Percentiles rank a stretch among this genome's conserved stretches.
Evolutionary conservation across 1,140 invertebrate genomes (phyloP).

Genomic region (Araneus ventricosus): DNA sequence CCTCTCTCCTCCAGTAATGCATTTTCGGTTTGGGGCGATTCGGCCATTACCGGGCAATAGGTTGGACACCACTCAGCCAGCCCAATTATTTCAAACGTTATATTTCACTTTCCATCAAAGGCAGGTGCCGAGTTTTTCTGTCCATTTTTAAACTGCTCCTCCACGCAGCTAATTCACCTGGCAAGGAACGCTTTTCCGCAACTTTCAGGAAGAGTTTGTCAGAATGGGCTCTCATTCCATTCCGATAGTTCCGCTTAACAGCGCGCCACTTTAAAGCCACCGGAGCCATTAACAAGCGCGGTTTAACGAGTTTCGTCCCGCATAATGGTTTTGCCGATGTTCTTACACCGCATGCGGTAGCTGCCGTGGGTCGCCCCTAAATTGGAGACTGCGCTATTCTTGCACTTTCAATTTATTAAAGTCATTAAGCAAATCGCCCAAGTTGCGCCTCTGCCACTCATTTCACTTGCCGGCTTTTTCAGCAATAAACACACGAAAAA

Average conservation of each 20-base stretch:
- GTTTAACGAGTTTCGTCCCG: not conserved
- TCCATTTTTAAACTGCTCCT: not conserved
- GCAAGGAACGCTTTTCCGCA: not conserved
- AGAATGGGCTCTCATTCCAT: no score
- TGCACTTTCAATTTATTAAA: not conserved
- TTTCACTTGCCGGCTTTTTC: not conserved
- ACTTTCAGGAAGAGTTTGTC: not conserved
- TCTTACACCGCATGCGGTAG: not conserved
- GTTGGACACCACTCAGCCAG: not conserved
- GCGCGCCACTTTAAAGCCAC: not conserved
- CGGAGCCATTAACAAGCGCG: not conserved
- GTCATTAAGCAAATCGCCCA: not conserved
- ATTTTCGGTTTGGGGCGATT: not conserved
- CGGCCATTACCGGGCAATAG: slow-evolving; percentile 14
- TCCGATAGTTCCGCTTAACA: not conserved
- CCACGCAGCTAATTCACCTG: not conserved
- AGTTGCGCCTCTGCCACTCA: not conserved
- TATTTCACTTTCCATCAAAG: not conserved
- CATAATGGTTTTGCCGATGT: slow-evolving; percentile 22
- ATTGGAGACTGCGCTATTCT: not conserved
- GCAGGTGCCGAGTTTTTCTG: not conserved
- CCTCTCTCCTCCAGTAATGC: slow-evolving; percentile 3
- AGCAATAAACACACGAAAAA: not conserved
- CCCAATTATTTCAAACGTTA: not conserved
- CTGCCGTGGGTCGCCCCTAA: not conserved